Evolutionary conservation across 2,888 invertebrate genomes (phyloP), one percentile per base, ranked within the genome.

Genomic region (Trilocha varians): DNA sequence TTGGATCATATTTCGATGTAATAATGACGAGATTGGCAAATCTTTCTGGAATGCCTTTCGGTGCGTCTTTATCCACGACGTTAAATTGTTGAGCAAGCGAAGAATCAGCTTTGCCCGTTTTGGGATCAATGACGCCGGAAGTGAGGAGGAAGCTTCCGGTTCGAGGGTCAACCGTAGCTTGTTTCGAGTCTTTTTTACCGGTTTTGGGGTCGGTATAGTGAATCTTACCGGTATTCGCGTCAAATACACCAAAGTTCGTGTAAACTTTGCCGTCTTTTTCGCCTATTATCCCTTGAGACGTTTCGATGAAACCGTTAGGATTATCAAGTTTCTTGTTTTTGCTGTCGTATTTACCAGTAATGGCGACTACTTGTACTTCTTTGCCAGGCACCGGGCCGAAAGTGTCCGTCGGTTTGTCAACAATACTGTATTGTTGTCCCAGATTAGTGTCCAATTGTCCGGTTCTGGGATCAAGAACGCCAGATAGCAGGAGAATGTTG

Each of bases 231-330:
- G 87, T 88, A 61, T 91, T 78, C 3, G 84, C 82, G 49, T 89
- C 90, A 13, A 89, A 75, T 78, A 91, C 51, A 79, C 90, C 74
- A 84, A 91, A 68, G 87, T 91, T 74, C 59, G 89, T 57, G 59
- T 91, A 91, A 50, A 91, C 89, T 77, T 90, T 91, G 46, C 90
- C 88, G 34, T 91, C 91, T 73, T 91, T 91, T 49, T 91, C 91
- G 53, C 89, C 90, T 48, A 91, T 88, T 53, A 90, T 83, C 43
- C 79, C 78, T 64, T 78, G 74, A 1, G 84, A 84, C 1, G 77
- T 79, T 53, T 85, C 89, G 25, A 88, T 70, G 37, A 83, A 85
- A 14, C 88, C 88, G 39, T 86, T 87, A 6, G 89, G 87, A 48
- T 87, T 78, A 48, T 89, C 89, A 8, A 90, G 64, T 59, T 88